Evolutionary conservation across 2,113 vertebrate species (phyloP).

Genomic region (Notothenia coriiceps): DNA sequence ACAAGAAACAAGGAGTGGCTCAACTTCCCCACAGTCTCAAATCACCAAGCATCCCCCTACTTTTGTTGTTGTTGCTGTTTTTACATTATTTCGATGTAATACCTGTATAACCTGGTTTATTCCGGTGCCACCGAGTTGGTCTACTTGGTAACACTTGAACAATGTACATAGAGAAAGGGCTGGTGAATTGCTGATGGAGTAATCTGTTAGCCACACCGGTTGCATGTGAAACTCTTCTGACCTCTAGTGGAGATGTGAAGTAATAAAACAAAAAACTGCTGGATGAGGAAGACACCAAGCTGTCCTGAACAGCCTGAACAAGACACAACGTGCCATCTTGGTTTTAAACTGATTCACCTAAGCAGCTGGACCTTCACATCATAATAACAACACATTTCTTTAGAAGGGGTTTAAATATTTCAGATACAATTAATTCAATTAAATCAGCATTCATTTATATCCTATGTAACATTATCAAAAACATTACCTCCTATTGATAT

Average conservation of each 20-base stretch:
- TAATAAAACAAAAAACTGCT: neutral
- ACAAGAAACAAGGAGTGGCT: too few relatives aligned
- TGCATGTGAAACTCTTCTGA: neutral
- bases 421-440: too few relatives aligned
- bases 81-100: too few relatives aligned
- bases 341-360: neutral
- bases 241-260: neutral
- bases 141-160: neutral
- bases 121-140: neutral
- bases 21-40: neutral
- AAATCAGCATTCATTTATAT: neutral
- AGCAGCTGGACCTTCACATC: neutral
- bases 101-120: too few relatives aligned
- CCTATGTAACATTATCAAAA: too few relatives aligned
- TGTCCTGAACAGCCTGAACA: neutral
- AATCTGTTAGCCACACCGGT: too few relatives aligned
- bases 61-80: neutral
- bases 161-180: neutral
- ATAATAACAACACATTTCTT: too few relatives aligned
- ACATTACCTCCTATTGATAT: neutral
- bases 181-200: neutral
- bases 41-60: too few relatives aligned
- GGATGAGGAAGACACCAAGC: neutral
- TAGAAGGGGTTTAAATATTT: neutral
- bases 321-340: too few relatives aligned